Evolutionary conservation across 2,888 invertebrate genomes (phyloP), one percentile per base, ranked within the genome.

Genomic region (Andrena camellia): DNA sequence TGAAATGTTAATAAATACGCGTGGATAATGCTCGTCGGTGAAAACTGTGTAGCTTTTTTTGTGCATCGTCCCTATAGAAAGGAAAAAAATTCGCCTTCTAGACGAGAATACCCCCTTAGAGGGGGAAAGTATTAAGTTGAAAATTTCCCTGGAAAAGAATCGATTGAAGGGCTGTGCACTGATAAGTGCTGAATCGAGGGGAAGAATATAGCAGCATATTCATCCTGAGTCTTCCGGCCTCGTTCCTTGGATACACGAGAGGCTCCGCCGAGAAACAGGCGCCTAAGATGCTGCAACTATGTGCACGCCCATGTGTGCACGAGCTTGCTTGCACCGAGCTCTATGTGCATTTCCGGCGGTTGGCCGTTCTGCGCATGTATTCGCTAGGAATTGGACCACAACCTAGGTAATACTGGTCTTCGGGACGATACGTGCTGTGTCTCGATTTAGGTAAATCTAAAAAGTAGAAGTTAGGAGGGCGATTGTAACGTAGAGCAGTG

Each of bases 351-450:
- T 78, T 84, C 83, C 73, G 73, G 69, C 69, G 84, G 78, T 84
- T 78, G 60, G 66, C 83, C 82, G 70, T 81, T 74, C 68, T 69
- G 77, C 70, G 71, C 75, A 59, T 72, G 57, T 75, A 78, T 42
- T 72, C 6, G 70, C 73, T 35, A 62, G 78, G 78, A 85, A 85
- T 84, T 85, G 81, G 81, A 85, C 70, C 84, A 76, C 72, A 78
- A 71, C 64, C 52, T 63, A 71, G 60, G 64, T 75, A 80, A 85
- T 84, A 84, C 84, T 63, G 80, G 63, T 69, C n/a, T 68, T 54
- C 8, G 52, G 63, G 42, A 54, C 57, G 42, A 42, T 62, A 20
- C 52, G 62, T 54, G 62, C 57, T 50, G 35, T 23, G 23, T 48
- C 69, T 57, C 26, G 6, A 8, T 26, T 63, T 26, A 13, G 0